Base-by-base conservation (phyloP, 2,797 vertebrate species). In the Poeciliopsis turneri region DNA sequence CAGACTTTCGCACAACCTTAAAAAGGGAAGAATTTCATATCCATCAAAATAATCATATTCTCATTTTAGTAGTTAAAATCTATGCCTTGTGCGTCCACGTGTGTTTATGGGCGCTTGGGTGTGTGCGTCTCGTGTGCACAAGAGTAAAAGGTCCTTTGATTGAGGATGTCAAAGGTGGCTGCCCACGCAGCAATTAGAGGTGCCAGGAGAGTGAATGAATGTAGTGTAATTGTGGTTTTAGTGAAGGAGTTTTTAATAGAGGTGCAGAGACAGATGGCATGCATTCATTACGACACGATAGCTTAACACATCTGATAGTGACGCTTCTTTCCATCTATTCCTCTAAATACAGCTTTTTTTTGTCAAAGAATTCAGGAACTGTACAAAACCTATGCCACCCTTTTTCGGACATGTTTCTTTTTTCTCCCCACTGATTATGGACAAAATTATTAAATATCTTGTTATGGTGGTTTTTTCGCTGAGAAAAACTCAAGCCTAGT, bases 131-230 rank as follows among this genome's bases (percentile, higher is more conserved):
- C 4, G 25, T 47, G 5, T 53, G 59, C 16, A 47, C 45, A 80
- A 79, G 85, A 85, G 92, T 88, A 91, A 91, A 70, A 88, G 76
- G 82, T 88, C 85, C 86, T 93, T 89, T 93, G 89, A 93, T 90
- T 89, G 91, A 88, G 82, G 77, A 78, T 87, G 88, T 89, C 87
- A 92, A 91, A 93, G 94, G 92, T 92, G 87, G 76, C 87, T 77
- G 77, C 90, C 93, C 85, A 95, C 92, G 69, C 89, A 82, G 84
- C 88, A 94, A 94, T 94, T 93, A 94, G 74, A 87, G 78, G 87
- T 89, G 88, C 78, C 69, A 78, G 51, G 74, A 86, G 82, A 85
- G 86, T 86, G 86, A 78, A 57, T 84, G 80, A 78, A 70, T 75
- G 75, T 79, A 78, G 88, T 84, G 85, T 78, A 86, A 89, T 86